Percentiles rank a stretch among this genome's conserved stretches.
phyloP scores from a whole-genome alignment of 2,797 vertebrate genomes.

The Sphaeramia orbicularis region DNA sequence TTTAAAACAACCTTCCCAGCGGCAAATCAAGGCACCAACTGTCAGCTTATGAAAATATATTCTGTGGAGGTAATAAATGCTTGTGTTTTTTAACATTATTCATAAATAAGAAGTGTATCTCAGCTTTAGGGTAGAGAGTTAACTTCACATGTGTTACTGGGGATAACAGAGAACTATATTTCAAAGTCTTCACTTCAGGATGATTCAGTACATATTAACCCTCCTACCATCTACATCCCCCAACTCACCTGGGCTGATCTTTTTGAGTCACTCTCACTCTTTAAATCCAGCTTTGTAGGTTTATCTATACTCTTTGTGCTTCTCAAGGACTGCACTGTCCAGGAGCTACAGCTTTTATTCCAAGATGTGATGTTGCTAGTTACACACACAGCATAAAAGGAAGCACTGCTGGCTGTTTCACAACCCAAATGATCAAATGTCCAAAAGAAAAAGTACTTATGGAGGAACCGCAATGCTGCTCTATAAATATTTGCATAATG shows the following conservation, averaged over 20 bases:
- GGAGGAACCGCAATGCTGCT: too few species aligned
- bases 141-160: background rate
- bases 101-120: conserved; percentile 25
- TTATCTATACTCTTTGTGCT: background rate
- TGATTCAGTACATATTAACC: conserved; percentile 24
- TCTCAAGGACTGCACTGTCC: background rate
- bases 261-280: conserved; percentile 11
- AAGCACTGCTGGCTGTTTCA: background rate
- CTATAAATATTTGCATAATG: too few species aligned
- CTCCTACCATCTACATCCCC: background rate
- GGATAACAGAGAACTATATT: conserved; percentile 18
- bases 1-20: conserved; percentile 37
- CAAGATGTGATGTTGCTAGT: background rate
- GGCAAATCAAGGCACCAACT: conserved; percentile 25
- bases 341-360: background rate
- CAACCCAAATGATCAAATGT: too few species aligned
- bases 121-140: conserved; percentile 13
- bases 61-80: conserved; percentile 33
- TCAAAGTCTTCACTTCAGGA: conserved; percentile 2
- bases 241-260: conserved; percentile 16
- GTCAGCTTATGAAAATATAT: conserved; percentile 38
- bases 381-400: background rate
- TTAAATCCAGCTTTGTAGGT: background rate
- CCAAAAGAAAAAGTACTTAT: too few species aligned
- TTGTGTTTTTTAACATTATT: conserved; percentile 31